phyloP scores from a whole-genome alignment of 2,113 vertebrate species.

The Sardina pilchardus region DNA sequence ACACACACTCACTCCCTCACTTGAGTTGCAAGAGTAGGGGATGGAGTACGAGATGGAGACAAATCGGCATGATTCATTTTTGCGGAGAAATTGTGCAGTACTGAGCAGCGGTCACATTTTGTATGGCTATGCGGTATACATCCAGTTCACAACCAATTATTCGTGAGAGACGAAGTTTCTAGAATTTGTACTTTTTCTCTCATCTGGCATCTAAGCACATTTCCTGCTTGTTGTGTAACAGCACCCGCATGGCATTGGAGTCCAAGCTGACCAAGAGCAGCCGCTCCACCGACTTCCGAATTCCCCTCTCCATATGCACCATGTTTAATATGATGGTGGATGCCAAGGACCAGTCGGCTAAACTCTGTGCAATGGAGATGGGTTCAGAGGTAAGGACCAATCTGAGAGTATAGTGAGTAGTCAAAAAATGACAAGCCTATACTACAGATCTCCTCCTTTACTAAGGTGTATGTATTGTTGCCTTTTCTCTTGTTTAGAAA shows the following conservation, averaged over 20 bases:
- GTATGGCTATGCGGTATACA: too few relatives aligned
- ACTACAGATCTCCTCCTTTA: not conserved
- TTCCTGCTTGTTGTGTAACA: conserved; percentile 70
- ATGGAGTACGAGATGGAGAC: too few relatives aligned
- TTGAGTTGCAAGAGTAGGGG: too few relatives aligned
- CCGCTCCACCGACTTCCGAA: conserved; percentile 98
- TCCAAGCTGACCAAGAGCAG: conserved; percentile 98
- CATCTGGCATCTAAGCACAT: not conserved
- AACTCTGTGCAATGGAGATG: conserved; percentile 98
- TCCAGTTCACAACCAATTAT: not conserved
- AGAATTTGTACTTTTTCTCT: not conserved
- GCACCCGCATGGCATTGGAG: conserved; percentile 98
- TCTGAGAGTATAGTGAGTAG: not conserved
- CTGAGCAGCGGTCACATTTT: too few relatives aligned
- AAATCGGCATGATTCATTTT: too few relatives aligned
- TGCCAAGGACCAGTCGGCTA: conserved; percentile 98
- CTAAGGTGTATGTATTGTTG: not conserved
- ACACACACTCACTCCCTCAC: too few relatives aligned
- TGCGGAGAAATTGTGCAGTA: too few relatives aligned
- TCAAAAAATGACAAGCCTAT: not conserved
- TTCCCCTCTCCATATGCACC: conserved; percentile 98
- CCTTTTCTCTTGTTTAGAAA: conserved; percentile 76
- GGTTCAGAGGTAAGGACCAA: conserved; percentile 88
- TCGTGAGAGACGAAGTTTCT: not conserved
- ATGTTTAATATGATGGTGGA: conserved; percentile 99